Evolutionary conservation across 2,888 invertebrate genomes (phyloP).

Genomic region (Tanypteryx hageni): DNA sequence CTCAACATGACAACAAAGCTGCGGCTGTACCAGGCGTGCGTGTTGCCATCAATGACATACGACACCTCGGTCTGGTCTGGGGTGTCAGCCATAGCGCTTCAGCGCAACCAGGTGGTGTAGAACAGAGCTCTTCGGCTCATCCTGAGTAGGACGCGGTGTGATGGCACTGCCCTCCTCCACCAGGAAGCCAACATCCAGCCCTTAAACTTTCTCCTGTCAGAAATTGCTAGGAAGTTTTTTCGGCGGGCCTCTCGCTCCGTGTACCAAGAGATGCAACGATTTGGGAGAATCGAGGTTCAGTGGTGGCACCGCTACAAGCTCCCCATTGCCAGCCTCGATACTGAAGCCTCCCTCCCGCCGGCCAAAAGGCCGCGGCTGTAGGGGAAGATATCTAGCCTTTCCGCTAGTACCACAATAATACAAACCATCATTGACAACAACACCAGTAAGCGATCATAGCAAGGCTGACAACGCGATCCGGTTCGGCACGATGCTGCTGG

Average conservation of each 20-base stretch:
- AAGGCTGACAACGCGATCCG: too few relatives aligned
- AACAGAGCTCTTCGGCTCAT: not conserved
- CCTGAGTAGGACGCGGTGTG: not conserved
- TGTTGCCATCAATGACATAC: not conserved
- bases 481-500: too few relatives aligned
- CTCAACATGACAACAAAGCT: too few relatives aligned
- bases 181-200: not conserved
- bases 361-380: too few relatives aligned
- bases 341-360: too few relatives aligned
- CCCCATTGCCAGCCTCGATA: not conserved
- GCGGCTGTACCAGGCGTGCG: not conserved
- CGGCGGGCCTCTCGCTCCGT: not conserved
- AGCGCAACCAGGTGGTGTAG: not conserved
- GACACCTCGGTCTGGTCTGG: not conserved
- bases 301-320: too few relatives aligned
- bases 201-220: not conserved
- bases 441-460: too few relatives aligned
- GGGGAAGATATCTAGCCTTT: too few relatives aligned
- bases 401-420: too few relatives aligned
- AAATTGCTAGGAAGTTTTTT: not conserved
- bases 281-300: not conserved
- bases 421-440: too few relatives aligned
- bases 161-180: not conserved
- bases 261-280: rapidly evolving
- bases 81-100: not conserved